phyloP scores from a whole-genome alignment of 2,797 vertebrate genomes.

The Gymnothorax javanicus region DNA sequence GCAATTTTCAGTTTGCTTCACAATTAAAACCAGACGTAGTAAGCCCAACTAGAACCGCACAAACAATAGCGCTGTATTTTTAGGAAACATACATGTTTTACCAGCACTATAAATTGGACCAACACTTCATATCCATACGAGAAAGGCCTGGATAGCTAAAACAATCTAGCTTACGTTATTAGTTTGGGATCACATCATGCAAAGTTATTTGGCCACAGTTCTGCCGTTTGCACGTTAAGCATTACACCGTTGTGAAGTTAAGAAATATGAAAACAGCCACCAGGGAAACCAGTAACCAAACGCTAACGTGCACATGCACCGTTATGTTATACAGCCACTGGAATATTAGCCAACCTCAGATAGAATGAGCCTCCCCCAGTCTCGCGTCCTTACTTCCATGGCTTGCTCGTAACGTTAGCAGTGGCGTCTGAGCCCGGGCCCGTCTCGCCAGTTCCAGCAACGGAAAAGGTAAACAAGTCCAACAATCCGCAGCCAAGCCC shows the following conservation, averaged over 20 bases:
- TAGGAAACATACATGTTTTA: neutral
- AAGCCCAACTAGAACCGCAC: neutral
- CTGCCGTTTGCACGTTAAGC: neutral
- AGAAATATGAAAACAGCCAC: neutral
- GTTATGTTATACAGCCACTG: neutral
- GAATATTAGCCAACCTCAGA: neutral
- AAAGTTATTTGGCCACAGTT: neutral
- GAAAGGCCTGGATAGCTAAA: neutral
- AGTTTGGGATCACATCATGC: neutral
- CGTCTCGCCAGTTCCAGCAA: neutral
- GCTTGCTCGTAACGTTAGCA: neutral
- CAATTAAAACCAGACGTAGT: neutral
- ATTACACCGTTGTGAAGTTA: neutral
- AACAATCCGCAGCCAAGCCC: neutral
- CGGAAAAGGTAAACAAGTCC: neutral
- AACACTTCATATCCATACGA: neutral
- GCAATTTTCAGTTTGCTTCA: neutral
- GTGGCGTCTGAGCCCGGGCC: neutral
- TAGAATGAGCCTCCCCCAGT: neutral
- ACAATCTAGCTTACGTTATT: neutral
- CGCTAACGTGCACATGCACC: neutral
- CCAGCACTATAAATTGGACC: neutral
- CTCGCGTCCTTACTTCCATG: neutral
- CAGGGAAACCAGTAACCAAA: neutral
- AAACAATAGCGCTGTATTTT: neutral